phyloP scores from a whole-genome alignment of 2,888 invertebrate species.

The Saturnia pavonia region DNA sequence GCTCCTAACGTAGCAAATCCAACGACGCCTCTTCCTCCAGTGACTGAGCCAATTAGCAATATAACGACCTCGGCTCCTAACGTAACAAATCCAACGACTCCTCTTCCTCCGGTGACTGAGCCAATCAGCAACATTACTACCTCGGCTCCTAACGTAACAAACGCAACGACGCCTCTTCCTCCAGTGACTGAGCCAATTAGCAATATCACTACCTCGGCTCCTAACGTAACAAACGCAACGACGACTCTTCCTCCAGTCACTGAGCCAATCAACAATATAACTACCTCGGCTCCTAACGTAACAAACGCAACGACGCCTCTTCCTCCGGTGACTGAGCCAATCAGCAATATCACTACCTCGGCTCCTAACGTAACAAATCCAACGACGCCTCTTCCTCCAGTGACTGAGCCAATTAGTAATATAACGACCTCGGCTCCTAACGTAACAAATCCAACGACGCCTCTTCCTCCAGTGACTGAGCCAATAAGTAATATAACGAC shows the following conservation, averaged over 20 bases:
- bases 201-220: background rate
- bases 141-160: background rate
- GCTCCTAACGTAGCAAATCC: background rate
- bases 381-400: background rate
- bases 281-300: background rate
- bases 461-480: background rate
- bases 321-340: background rate
- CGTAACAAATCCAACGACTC: conserved; percentile 4
- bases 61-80: background rate
- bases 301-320: background rate
- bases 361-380: background rate
- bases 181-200: background rate
- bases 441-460: background rate
- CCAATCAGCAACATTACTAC: conserved; percentile 5
- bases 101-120: background rate
- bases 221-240: background rate
- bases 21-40: background rate
- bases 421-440: background rate
- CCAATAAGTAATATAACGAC: no score
- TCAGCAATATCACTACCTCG: conserved; percentile 1
- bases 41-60: conserved; percentile 3
- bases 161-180: background rate
- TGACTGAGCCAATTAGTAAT: background rate
- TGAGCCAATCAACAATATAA: background rate
- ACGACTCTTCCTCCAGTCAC: background rate